Percentiles rank a stretch among this genome's conserved stretches.
Evolutionary conservation across 1,140 invertebrate species (phyloP).

Genomic region (Zaprionus tsacasi): DNA sequence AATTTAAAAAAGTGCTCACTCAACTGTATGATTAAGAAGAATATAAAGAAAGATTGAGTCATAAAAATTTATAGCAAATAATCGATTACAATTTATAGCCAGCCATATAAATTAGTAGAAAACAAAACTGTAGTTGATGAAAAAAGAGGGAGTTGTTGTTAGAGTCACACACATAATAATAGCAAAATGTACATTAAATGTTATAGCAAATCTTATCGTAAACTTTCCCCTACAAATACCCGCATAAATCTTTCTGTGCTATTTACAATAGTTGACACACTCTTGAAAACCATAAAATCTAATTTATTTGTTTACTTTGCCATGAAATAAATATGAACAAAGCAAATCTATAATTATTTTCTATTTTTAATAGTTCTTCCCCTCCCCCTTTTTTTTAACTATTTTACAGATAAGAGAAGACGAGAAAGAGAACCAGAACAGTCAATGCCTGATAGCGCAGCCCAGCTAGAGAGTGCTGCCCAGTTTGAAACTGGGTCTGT

Average conservation of each 20-base stretch:
- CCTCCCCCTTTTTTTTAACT: constrained; percentile 26
- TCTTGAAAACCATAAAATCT: not conserved
- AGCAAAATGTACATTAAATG: not conserved
- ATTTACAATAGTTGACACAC: not conserved
- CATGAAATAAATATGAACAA: not conserved
- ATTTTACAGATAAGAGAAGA: constrained; percentile 66
- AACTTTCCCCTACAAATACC: not conserved
- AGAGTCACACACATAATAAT: not conserved
- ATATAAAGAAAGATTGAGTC: too few species aligned
- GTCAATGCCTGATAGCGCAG: constrained; percentile 70
- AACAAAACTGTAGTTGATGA: not conserved
- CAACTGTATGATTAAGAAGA: too few species aligned
- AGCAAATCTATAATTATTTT: constrained; percentile 8
- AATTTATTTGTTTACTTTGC: constrained; percentile 35
- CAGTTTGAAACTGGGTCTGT: constrained; percentile 51
- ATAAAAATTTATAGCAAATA: too few species aligned
- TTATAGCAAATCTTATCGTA: not conserved
- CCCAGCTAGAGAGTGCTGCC: not conserved
- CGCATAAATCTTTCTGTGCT: not conserved
- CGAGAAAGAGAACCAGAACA: constrained; percentile 10
- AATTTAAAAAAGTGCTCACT: too few species aligned
- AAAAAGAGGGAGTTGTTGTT: too few species aligned
- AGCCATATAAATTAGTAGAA: not conserved
- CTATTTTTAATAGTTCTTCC: constrained; percentile 38
- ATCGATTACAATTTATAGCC: not conserved